phyloP scores from a whole-genome alignment of 2,113 vertebrate genomes.

The Ammodramus savannarum region DNA sequence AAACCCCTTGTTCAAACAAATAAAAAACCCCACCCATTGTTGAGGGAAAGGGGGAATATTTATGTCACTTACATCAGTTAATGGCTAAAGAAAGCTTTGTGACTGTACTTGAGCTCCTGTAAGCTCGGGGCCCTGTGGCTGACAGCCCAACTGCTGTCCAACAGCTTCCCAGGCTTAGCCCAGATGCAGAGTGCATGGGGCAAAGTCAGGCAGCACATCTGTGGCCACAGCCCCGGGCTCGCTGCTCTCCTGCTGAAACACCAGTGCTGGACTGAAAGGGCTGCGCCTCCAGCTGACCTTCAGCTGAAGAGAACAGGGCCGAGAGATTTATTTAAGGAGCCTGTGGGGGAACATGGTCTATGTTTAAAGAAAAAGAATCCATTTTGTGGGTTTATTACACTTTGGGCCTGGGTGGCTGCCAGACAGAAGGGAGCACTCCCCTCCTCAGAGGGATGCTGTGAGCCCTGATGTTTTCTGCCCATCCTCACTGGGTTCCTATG shows the following conservation, averaged over 20 bases:
- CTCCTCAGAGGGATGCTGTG: background rate
- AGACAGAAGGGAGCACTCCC: background rate
- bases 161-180: background rate
- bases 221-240: background rate
- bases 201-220: background rate
- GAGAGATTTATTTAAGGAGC: slow-evolving; percentile 20
- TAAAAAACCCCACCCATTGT: background rate
- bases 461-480: background rate
- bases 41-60: background rate
- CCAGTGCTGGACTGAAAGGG: rapidly evolving
- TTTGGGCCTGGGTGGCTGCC: background rate
- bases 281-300: background rate
- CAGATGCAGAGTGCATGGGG: rapidly evolving
- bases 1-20: background rate
- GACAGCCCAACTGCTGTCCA: background rate
- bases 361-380: slow-evolving; percentile 24
- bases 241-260: background rate
- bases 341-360: background rate
- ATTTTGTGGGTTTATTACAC: background rate
- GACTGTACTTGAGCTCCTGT: background rate
- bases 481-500: background rate
- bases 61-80: background rate
- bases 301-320: background rate
- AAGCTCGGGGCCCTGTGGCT: background rate
- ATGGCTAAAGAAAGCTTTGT: background rate